These are phyloP conservation scores for Calameuta pallipes DNA, from an alignment of 2,888 invertebrate genomes.

Conservation along the genomic window DNA sequence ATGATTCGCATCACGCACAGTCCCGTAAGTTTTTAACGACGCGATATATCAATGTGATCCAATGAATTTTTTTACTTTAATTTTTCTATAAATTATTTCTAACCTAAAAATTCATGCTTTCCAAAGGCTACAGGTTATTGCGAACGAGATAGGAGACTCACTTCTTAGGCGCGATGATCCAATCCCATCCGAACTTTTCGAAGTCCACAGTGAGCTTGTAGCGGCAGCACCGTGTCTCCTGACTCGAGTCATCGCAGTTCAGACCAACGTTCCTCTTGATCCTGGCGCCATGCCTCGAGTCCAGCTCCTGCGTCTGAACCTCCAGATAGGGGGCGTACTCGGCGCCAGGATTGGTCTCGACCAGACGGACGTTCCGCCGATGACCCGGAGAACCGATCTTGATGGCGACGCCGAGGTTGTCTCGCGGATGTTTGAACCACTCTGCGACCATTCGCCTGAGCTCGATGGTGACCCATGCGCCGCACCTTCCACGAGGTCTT, in stretches of 20 bases:
- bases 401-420: conserved; percentile 82
- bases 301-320: conserved; percentile 69
- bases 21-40: no score
- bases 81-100: neutral
- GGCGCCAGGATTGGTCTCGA: conserved; percentile 75
- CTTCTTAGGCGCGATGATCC: conserved; percentile 94
- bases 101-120: neutral
- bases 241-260: conserved; percentile 84
- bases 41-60: no score
- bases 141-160: conserved; percentile 34
- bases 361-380: conserved; percentile 69
- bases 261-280: conserved; percentile 83
- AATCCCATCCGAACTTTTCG: conserved; percentile 96
- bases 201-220: conserved; percentile 95
- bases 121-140: neutral
- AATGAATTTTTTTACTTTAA: neutral
- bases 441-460: conserved; percentile 80
- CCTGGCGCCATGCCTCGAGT: conserved; percentile 71
- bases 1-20: no score
- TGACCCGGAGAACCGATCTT: conserved; percentile 70
- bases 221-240: conserved; percentile 91
- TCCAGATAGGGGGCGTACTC: conserved; percentile 74
- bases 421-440: conserved; percentile 80
- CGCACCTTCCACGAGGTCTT: conserved; percentile 65
- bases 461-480: conserved; percentile 81